Evolutionary conservation across 2,113 vertebrate genomes (phyloP).

Genomic region (Stomatorhinus ivindoensis): DNA sequence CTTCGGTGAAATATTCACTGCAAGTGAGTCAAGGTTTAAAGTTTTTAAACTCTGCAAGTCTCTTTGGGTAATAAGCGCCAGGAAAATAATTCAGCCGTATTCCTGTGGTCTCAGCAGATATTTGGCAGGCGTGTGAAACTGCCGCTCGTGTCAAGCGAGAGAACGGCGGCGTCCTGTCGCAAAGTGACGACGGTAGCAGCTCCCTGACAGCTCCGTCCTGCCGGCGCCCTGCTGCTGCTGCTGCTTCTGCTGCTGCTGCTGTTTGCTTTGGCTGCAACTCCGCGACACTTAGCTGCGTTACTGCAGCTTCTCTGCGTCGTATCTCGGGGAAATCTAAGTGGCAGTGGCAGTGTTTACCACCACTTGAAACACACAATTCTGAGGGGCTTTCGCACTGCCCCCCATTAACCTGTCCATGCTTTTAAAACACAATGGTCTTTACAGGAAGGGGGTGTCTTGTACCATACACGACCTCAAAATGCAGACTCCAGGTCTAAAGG

Average conservation of each 20-base stretch:
- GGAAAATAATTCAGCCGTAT: background rate
- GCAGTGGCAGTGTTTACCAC: background rate
- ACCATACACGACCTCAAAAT: background rate
- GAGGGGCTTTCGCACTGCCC: background rate
- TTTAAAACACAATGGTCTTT: background rate
- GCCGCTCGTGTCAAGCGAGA: background rate
- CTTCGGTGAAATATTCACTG: background rate
- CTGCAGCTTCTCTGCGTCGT: background rate
- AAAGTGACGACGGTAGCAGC: background rate
- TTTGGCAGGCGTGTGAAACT: background rate
- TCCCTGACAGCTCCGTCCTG: background rate
- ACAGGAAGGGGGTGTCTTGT: background rate
- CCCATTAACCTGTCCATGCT: background rate
- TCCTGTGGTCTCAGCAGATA: constrained; percentile 1
- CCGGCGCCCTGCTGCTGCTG: background rate
- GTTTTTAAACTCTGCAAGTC: background rate
- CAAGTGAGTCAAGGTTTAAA: background rate
- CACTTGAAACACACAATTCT: background rate
- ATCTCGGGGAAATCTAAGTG: background rate
- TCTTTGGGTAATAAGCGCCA: constrained; percentile 3
- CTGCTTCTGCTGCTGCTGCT: background rate
- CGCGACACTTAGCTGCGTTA: background rate
- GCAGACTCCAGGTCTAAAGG: background rate
- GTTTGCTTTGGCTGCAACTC: background rate
- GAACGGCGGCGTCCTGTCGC: background rate